Conservation (phyloP, 2,797 vertebrate species). For the Cynopterus sphinx region DNA sequence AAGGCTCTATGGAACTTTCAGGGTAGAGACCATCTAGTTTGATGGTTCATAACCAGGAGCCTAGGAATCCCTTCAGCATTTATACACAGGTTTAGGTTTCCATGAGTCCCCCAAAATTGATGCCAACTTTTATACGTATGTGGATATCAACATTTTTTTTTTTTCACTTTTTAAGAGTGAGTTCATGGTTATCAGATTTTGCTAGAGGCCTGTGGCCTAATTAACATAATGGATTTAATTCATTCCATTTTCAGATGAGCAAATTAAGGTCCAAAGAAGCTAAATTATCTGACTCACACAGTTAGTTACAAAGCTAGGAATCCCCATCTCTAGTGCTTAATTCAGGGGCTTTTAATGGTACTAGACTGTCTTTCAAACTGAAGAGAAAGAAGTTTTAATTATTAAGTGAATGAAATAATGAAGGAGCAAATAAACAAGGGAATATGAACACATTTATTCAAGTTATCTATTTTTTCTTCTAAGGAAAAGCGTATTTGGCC, state of each 20-base stretch:
- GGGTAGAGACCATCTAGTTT: background rate
- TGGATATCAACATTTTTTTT: background rate
- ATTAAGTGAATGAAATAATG: background rate
- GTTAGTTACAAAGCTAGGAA: background rate
- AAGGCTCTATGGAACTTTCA: background rate
- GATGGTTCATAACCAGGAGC: background rate
- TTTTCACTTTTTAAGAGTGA: background rate
- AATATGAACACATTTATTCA: background rate
- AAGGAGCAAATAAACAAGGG: background rate
- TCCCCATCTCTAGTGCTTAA: background rate
- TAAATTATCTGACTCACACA: background rate
- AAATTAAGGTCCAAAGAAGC: background rate
- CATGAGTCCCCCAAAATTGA: background rate
- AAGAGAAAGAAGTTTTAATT: background rate
- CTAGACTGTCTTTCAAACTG: background rate
- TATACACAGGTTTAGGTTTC: background rate
- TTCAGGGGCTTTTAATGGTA: background rate
- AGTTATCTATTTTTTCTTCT: background rate
- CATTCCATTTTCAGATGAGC: background rate
- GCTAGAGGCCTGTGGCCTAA: background rate
- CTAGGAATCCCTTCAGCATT: background rate
- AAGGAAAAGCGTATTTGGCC: background rate
- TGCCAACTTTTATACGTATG: background rate
- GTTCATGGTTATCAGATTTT: background rate
- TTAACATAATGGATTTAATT: background rate